A percentile compares a stretch with the other conserved stretches of the same genome.
Conservation (phyloP, 2,113 vertebrate species). For the Butorides virescens region DNA sequence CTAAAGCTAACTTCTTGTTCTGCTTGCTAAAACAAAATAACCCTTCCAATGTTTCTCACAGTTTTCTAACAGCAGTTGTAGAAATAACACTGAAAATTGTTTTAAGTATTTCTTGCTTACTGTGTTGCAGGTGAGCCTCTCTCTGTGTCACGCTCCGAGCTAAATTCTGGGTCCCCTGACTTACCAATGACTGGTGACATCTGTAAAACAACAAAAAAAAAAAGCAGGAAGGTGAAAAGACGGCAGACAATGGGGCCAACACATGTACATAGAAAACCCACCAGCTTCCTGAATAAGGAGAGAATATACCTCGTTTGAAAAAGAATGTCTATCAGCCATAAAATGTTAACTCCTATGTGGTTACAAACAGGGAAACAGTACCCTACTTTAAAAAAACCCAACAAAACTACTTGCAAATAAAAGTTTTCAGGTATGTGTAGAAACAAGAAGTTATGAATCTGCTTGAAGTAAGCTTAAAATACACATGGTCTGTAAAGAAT, state of each 20-base stretch:
- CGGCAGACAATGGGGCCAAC: slow-evolving; percentile 32
- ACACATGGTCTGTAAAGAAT: neutral
- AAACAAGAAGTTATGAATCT: slow-evolving; percentile 6
- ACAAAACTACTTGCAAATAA: neutral
- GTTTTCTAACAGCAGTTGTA: neutral
- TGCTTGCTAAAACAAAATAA: neutral
- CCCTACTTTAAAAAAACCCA: neutral
- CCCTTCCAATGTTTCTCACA: neutral
- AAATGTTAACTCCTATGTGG: slow-evolving; percentile 57
- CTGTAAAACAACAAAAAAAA: slow-evolving; percentile 69
- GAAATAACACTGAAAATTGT: neutral
- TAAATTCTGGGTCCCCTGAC: slow-evolving; percentile 77
- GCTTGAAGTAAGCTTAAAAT: neutral
- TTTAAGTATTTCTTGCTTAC: slow-evolving; percentile 73
- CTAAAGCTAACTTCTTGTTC: neutral
- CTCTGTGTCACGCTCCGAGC: slow-evolving; percentile 78
- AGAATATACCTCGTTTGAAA: slow-evolving; percentile 61
- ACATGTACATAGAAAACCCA: slow-evolving; percentile 63
- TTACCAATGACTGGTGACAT: slow-evolving; percentile 77
- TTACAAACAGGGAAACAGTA: slow-evolving; percentile 66
- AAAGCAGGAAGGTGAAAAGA: slow-evolving; percentile 39
- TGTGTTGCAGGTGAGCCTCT: slow-evolving; percentile 66
- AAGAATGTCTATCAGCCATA: slow-evolving; percentile 52
- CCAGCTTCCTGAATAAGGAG: slow-evolving; percentile 64
- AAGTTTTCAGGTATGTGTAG: slow-evolving; percentile 35